These are phyloP conservation scores for Myotis vivesi DNA, from an alignment of 2,797 vertebrate species.

Conservation along the genomic window DNA sequence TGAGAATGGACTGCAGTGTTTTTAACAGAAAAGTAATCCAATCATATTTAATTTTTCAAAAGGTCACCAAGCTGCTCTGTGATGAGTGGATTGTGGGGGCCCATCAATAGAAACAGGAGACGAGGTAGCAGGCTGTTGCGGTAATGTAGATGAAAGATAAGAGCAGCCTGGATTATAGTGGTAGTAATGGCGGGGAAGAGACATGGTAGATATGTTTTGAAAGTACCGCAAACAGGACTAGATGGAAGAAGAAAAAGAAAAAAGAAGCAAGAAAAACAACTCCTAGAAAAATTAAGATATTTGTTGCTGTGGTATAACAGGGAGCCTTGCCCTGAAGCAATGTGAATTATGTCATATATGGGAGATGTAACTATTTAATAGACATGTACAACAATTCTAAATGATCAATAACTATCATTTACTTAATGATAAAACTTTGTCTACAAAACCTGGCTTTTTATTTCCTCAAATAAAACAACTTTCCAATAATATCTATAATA, in stretches of 20 bases:
- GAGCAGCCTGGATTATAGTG: background rate
- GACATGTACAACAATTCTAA: constrained; percentile 14
- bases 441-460: constrained; percentile 12
- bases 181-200: background rate
- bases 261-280: background rate
- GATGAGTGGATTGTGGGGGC: background rate
- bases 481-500: background rate
- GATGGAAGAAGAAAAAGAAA: background rate
- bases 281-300: background rate
- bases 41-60: background rate
- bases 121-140: background rate
- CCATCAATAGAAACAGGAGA: background rate
- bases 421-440: background rate
- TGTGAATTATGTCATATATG: background rate
- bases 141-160: background rate
- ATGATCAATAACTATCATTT: background rate
- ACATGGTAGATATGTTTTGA: background rate
- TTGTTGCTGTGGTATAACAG: background rate
- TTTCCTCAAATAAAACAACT: background rate
- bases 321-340: background rate
- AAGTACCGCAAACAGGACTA: background rate
- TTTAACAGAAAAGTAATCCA: background rate
- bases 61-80: background rate
- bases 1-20: background rate
- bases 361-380: background rate